Conservation (phyloP, 2,113 vertebrate genomes). For the Archocentrus centrarchus region DNA sequence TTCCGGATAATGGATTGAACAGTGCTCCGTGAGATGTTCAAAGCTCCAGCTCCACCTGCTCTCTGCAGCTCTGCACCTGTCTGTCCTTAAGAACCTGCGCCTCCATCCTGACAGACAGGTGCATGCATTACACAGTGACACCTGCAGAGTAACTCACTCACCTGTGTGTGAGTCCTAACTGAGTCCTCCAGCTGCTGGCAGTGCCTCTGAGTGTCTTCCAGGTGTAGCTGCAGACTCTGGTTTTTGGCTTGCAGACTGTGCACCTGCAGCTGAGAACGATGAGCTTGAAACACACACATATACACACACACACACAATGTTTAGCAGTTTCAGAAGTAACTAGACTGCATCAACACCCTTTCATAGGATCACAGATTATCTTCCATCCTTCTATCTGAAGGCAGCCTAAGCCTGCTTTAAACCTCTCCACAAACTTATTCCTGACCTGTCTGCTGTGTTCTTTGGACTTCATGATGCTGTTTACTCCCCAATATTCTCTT, state of each 20-base stretch:
- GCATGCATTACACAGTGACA: neutral
- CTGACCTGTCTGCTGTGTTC: no score
- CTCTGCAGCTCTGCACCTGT: slow-evolving; percentile 56
- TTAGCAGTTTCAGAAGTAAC: neutral
- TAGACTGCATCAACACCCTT: neutral
- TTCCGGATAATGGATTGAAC: no score
- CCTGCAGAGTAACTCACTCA: neutral
- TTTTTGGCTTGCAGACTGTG: slow-evolving; percentile 83
- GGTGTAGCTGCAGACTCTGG: slow-evolving; percentile 79
- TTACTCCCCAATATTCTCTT: no score
- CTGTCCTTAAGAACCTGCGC: slow-evolving; percentile 78
- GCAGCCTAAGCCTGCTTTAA: neutral
- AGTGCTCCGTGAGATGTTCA: no score
- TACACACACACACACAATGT: neutral
- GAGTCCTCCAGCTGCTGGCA: slow-evolving; percentile 83
- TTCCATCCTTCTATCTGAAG: neutral
- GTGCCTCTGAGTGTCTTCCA: slow-evolving; percentile 82
- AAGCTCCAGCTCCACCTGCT: slow-evolving; percentile 50
- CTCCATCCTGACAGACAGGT: slow-evolving; percentile 64
- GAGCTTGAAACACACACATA: slow-evolving; percentile 47
- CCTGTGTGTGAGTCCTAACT: slow-evolving; percentile 80
- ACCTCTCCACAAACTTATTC: no score
- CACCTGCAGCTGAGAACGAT: slow-evolving; percentile 81
- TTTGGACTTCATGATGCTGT: no score
- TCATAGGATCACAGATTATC: neutral